Evolutionary conservation across 37 sponge, comb jelly and placozoan species (phyloP), one percentile per base, ranked within the genome.

Genomic region (Amphimedon queenslandica): DNA sequence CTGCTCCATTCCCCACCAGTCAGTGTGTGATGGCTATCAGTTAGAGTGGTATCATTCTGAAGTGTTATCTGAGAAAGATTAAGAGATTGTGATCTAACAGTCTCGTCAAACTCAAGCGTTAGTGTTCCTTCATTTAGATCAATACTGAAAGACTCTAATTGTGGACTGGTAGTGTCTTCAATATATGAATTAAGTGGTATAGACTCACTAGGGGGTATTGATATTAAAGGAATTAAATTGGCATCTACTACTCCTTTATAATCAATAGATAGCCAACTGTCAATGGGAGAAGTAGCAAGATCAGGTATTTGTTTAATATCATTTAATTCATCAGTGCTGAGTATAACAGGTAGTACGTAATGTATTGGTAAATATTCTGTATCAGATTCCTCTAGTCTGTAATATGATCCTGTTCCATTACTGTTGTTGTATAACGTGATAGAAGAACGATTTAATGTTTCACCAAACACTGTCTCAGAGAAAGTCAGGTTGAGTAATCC

Each of bases 401-500:
- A 38, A 40, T 39, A 55, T 5, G 60, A 58, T 18, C 63, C 67
- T 30, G 71, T 63, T 36, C 37, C 53, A 42, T 63, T 73, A 25
- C 76, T 75, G 23, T 6, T 34, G 60, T 84, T 88, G n/a, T 84
- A 89, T 21, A 93, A 38, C 8, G 65, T 70, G 37, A 93, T 56
- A 16, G 23, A 16, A 18, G 78, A 56, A 25, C 80, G 39, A 28
- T 63, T 55, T 40, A 93, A 37, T 18, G 55, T 55, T 1, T 0
- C 13, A 24, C 79, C 89, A 77, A 61, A 25, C 30, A 93, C 89
- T 18, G 93, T 88, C 67, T 93, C 93, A 42, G 87, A 87, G 76
- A 93, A 93, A 27, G 72, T 84, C 32, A 94, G 43, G 21, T 69
- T 61, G 20, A 94, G 55, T 31, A 72, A 67, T 63, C 85, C 95